Percentiles rank a stretch among this genome's conserved stretches.
Evolutionary conservation across 2,797 vertebrate genomes (phyloP).

Genomic region (Rachycentron canadum): DNA sequence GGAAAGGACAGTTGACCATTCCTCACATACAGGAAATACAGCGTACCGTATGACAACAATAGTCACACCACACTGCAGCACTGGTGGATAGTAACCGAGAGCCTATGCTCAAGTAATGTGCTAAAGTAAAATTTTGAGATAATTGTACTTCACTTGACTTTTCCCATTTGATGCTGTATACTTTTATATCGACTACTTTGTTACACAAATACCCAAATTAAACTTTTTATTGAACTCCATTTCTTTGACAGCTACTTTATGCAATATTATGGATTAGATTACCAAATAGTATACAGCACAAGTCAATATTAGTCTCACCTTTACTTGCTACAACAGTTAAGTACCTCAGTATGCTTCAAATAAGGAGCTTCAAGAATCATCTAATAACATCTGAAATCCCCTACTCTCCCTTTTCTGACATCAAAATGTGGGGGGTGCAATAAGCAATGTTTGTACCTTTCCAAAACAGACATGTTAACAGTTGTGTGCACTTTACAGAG

Average conservation of each 20-base stretch:
- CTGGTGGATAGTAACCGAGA: not conserved
- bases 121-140: not conserved
- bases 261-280: not conserved
- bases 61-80: slow-evolving; percentile 24
- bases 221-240: not conserved
- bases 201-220: not conserved
- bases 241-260: not conserved
- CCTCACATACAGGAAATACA: slow-evolving; percentile 56
- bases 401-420: not conserved
- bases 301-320: not conserved
- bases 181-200: not conserved
- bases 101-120: slow-evolving; percentile 17
- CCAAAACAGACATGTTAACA: not conserved
- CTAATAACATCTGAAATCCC: not conserved
- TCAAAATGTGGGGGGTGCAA: not conserved
- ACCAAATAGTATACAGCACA: not conserved
- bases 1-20: slow-evolving; percentile 66
- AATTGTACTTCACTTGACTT: not conserved
- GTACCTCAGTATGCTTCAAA: not conserved
- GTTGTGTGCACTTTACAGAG: too few species aligned
- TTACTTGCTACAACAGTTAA: not conserved
- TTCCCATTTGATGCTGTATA: not conserved
- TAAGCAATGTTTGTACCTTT: too few species aligned
- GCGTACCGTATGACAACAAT: slow-evolving; percentile 20
- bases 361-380: not conserved